These are phyloP conservation scores for Epinephelus lanceolatus DNA, from an alignment of 2,113 vertebrate genomes.

Conservation along the genomic window DNA sequence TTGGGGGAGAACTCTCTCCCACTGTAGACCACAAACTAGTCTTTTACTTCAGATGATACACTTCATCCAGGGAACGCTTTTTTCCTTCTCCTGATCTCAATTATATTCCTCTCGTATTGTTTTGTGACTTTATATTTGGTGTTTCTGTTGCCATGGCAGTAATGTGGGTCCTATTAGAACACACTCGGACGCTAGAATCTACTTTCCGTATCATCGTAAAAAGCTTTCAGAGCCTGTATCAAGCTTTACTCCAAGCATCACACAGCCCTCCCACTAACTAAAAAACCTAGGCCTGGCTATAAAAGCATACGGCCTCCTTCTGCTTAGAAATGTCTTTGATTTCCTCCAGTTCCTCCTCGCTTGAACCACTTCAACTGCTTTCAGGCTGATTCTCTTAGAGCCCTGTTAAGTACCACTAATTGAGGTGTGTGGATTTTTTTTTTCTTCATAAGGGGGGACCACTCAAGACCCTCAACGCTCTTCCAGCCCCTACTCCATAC, in stretches of 20 bases:
- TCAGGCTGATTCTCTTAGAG: slow-evolving; percentile 57
- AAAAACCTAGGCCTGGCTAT: slow-evolving; percentile 40
- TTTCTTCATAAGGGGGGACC: slow-evolving; percentile 44
- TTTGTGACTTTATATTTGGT: slow-evolving; percentile 67
- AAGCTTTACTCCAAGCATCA: slow-evolving; percentile 40
- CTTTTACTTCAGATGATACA: slow-evolving; percentile 75
- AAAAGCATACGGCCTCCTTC: slow-evolving; percentile 54
- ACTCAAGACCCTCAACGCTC: slow-evolving; percentile 32
- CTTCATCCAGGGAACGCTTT: slow-evolving; percentile 56
- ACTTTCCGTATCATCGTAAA: slow-evolving; percentile 69
- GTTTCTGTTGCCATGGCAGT: slow-evolving; percentile 78
- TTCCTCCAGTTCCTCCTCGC: slow-evolving; percentile 57
- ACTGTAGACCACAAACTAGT: slow-evolving; percentile 74
- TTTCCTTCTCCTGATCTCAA: slow-evolving; percentile 61
- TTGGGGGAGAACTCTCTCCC: slow-evolving; percentile 69
- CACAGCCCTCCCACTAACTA: slow-evolving; percentile 23
- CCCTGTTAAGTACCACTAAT: slow-evolving; percentile 73
- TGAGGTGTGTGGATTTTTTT: slow-evolving; percentile 63
- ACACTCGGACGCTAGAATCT: slow-evolving; percentile 48
- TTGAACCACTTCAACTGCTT: slow-evolving; percentile 73
- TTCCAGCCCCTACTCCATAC: slow-evolving; percentile 3
- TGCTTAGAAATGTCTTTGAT: slow-evolving; percentile 68
- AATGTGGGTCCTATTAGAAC: slow-evolving; percentile 77
- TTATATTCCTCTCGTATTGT: slow-evolving; percentile 70
- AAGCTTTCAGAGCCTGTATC: slow-evolving; percentile 60